phyloP scores from a whole-genome alignment of 37 sponge, comb jelly and placozoan species.

The Petrosia ficiformis region DNA sequence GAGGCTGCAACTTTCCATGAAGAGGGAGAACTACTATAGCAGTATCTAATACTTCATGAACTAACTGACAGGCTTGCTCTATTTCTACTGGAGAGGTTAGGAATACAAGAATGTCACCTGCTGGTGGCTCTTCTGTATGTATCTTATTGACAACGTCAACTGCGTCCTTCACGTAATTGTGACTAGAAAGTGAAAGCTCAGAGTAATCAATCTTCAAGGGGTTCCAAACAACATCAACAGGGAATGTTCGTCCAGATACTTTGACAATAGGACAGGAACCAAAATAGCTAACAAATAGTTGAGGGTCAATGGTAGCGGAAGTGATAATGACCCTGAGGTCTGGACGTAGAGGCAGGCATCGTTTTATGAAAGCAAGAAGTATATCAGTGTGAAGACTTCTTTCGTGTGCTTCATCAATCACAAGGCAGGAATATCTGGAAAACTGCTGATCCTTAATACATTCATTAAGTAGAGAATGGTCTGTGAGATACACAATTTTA shows the following conservation, averaged over 20 bases:
- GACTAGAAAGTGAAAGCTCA: neutral
- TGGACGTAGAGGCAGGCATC: conserved; percentile 30
- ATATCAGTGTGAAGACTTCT: conserved; percentile 81
- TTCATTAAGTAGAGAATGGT: conserved; percentile 61
- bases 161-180: conserved; percentile 1
- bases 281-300: conserved; percentile 46
- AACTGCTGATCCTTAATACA: conserved; percentile 50
- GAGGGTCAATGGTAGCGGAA: conserved; percentile 83
- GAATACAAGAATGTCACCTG: conserved; percentile 90
- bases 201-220: neutral
- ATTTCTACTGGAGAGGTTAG: conserved; percentile 73
- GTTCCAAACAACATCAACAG: conserved; percentile 61
- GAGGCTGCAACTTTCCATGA: conserved; percentile 78
- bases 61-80: conserved; percentile 47
- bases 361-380: conserved; percentile 68
- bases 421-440: conserved; percentile 50
- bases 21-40: conserved; percentile 52
- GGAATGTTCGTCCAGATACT: conserved; percentile 72
- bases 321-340: conserved; percentile 76
- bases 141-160: conserved; percentile 24
- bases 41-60: neutral
- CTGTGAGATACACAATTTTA: conserved; percentile 57
- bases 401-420: conserved; percentile 88
- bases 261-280: conserved; percentile 26
- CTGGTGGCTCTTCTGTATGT: conserved; percentile 12